Evolutionary conservation across 1,140 invertebrate species (phyloP).

Genomic region (Scaptomyza pallida): DNA sequence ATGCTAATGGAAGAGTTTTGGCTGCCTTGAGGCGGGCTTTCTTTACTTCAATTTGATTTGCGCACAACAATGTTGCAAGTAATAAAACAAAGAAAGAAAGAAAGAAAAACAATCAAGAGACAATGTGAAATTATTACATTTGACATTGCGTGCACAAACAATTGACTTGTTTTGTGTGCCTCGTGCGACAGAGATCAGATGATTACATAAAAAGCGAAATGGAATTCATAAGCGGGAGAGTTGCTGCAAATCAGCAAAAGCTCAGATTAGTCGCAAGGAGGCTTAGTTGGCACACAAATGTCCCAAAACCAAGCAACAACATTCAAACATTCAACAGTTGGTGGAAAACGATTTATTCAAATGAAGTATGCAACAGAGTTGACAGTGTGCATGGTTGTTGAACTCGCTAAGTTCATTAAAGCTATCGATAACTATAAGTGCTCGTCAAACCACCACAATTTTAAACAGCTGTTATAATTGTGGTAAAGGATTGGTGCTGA

Average conservation of each 20-base stretch:
- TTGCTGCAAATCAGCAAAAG: conserved; percentile 9
- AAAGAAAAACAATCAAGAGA: conserved; percentile 41
- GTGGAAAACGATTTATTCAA: conserved; percentile 16
- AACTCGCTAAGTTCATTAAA: background rate
- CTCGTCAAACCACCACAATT: conserved; percentile 18
- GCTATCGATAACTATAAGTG: conserved; percentile 8
- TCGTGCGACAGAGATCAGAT: conserved; percentile 26
- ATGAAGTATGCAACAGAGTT: background rate
- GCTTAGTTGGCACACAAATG: background rate
- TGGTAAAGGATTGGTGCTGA: no score
- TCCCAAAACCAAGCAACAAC: background rate
- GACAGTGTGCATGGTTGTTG: conserved; percentile 1
- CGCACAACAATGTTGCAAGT: conserved; percentile 25
- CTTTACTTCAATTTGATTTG: conserved; percentile 33
- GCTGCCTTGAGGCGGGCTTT: conserved; percentile 2
- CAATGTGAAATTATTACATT: conserved; percentile 57
- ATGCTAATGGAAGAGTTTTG: conserved; percentile 54
- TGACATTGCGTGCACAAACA: conserved; percentile 59
- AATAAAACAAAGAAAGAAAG: conserved; percentile 34
- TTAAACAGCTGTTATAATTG: no score
- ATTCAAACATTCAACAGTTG: background rate
- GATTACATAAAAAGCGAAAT: conserved; percentile 43
- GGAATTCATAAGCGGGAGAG: conserved; percentile 27
- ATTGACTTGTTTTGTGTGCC: conserved; percentile 52
- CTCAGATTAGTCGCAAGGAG: conserved; percentile 12